These are phyloP conservation scores for Myopa tessellatipennis DNA, from an alignment of 2,888 invertebrate genomes.

Conservation along the genomic window DNA sequence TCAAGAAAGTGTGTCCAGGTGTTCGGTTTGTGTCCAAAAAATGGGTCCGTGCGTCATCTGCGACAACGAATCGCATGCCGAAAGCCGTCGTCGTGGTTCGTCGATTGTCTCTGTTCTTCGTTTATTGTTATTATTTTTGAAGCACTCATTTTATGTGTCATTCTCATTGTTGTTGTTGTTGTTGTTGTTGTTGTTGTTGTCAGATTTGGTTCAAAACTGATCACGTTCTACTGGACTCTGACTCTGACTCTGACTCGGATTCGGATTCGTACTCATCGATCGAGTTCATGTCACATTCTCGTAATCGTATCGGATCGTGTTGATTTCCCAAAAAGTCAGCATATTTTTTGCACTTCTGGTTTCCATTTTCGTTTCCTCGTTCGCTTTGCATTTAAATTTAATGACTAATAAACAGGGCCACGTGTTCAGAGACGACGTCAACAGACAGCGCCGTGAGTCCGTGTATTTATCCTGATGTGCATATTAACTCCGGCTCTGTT, in stretches of 20 bases:
- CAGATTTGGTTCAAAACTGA: not conserved
- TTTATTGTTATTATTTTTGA: constrained; percentile 25
- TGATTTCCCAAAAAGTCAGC: constrained; percentile 6
- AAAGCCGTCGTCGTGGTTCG: not conserved
- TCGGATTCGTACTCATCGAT: not conserved
- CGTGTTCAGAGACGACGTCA: constrained; percentile 7
- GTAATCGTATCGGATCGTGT: constrained; percentile 8
- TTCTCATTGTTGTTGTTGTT: constrained; percentile 22
- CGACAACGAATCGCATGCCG: too few relatives aligned
- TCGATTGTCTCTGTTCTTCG: constrained; percentile 17
- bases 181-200: constrained; percentile 37
- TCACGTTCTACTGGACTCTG: constrained; percentile 11
- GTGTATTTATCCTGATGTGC: not conserved
- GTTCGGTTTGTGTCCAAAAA: too few relatives aligned
- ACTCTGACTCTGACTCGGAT: not conserved
- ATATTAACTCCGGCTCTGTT: not conserved
- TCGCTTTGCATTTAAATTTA: not conserved
- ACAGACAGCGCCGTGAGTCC: not conserved
- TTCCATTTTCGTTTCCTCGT: not conserved
- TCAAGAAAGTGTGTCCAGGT: too few relatives aligned
- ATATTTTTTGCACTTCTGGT: constrained; percentile 6
- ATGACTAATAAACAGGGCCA: constrained; percentile 30
- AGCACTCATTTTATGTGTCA: constrained; percentile 19
- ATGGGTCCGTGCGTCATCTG: too few relatives aligned
- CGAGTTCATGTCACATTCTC: not conserved